Evolutionary conservation across 2,797 vertebrate species (phyloP), one percentile per base, ranked within the genome.

Genomic region (Lagocephalus sceleratus): DNA sequence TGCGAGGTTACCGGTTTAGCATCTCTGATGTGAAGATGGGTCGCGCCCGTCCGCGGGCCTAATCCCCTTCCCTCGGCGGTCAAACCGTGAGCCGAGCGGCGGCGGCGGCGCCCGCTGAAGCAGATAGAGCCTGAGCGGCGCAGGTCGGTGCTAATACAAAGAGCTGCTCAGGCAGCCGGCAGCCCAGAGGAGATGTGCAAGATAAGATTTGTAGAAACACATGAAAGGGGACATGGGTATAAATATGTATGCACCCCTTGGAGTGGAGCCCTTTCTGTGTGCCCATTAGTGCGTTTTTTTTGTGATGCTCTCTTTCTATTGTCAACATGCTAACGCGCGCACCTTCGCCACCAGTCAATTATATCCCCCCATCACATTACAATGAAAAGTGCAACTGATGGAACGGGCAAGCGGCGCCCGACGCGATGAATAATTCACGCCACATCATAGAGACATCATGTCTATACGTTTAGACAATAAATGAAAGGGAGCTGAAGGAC

Each of bases 191-290:
- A 78, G 76, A 86, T 79, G 78, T 80, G 72, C 64, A 23, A 54
- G 76, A 84, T 82, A 69, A 86, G 78, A 86, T 83, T 84, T 85
- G 85, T 64, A 71, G 83, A 51, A 83, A 83, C 71, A 85, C 78
- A 85, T 84, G 77, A 82, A 83, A 83, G 83, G 54, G 71, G 75
- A 78, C 78, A 71, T 75, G 79, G 65, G 72, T 76, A 88, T 90
- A 87, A 88, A 90, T 88, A 87, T 88, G 87, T 75, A 88, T 88
- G 83, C 71, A 51, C 55, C 73, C 74, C 73, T 78, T 77, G 77
- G 79, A 84, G 81, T 82, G 82, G 66, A 85, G 81, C 85, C 69
- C 68, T 80, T 75, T 79, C 68, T 82, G 73, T 85, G 38, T 58
- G 76, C 76, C 82, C 78, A 84, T 89, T 87, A 87, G 82, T 64